Evolutionary conservation across 1,140 invertebrate species (phyloP), one percentile per base, ranked within the genome.

Genomic region (Lucilia sericata): DNA sequence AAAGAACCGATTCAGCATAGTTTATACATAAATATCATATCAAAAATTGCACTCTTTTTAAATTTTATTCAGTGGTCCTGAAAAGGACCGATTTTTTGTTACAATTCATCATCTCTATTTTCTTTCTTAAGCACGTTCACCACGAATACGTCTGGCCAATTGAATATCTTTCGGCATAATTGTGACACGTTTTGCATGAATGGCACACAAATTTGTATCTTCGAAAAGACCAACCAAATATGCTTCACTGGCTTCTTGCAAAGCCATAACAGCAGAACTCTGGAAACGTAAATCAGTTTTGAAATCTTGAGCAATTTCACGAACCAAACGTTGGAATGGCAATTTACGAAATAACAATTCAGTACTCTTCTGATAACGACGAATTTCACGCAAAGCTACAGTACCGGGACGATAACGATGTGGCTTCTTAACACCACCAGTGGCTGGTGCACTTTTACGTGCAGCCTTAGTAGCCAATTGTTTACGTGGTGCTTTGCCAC

Each of bases 141-240:
- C 95, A 84, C 95, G 93, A 84, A 96, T 95, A 90, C 96, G 93
- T 87, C 96, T 92, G 81, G 96, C 96, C 86, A 96, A 91, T 89
- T 97, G 97, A 86, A 98, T 97, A 88, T 97, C 96, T 91, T 97
- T 98, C 8, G 96, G 96, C 96, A 97, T 97, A 85, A 97, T 97
- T 82, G 96, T 97, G 17, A 97, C 97, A 86, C 97, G 94, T 91
- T 97, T 98, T 82, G 97, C 97, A 88, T 98, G 97, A 87, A 98
- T 98, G 83, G 97, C 96, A 90, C 95, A 96, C 92, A 95, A 91
- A 89, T 96, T 96, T 30, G 96, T 96, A 88, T 96, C 95, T 91
- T 96, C 95, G 90, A 96, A 96, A 7, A 96, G 91, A 87, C 96
- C 96, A 13, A 97, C 96, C 84, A 97, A 90, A 88, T 97, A 97